Base-by-base conservation (phyloP, 2,797 vertebrate genomes). In the Zalophus californianus region DNA sequence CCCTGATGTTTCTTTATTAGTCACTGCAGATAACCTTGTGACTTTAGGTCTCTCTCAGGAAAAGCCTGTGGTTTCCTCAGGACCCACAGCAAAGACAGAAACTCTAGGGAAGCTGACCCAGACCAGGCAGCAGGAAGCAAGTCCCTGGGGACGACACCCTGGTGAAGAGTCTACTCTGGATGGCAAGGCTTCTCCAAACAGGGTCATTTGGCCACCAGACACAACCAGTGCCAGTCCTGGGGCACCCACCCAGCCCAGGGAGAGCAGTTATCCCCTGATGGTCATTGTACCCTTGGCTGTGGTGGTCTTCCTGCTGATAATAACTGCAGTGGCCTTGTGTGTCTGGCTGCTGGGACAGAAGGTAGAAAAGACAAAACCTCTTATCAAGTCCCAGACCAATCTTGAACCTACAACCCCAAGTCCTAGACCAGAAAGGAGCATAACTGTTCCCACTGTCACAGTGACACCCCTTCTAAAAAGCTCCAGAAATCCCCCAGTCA, bases 391-490 rank as follows among this genome's bases (percentile, higher is more conserved):
- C 95, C 96, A 98, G 75, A 64, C 78, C 68, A 75, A 70, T 77
- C 11, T 84, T 62, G 75, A 94, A 11, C 85, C 98, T 12, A 97
- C 91, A 79, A 97, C 96, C 41, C 97, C 98, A 38, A 98, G 98
- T 95, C 90, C 6, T 8, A 98, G 97, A 83, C 62, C 98, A 27
- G 99, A 99, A 96, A 98, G 98, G 95, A 99, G 98, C 86, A 48
- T 98, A 44, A 97, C 99, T 0, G 95, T 99, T 78, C 99, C 99
- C 58, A 97, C 97, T 0, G 99, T 99, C 83, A 99, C 98, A 0
- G 99, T 99, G 97, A 99, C 99, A 25, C 99, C 99, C 56, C 98
- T 99, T 58, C 98, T 97, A 79, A 98, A 98, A 93, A 98, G 78
- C 13, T 79, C 95, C 83, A 98, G 98, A 77, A 98, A 85, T 91